Conservation (phyloP, 2,113 vertebrate genomes). For the Empidonax alnorum region DNA sequence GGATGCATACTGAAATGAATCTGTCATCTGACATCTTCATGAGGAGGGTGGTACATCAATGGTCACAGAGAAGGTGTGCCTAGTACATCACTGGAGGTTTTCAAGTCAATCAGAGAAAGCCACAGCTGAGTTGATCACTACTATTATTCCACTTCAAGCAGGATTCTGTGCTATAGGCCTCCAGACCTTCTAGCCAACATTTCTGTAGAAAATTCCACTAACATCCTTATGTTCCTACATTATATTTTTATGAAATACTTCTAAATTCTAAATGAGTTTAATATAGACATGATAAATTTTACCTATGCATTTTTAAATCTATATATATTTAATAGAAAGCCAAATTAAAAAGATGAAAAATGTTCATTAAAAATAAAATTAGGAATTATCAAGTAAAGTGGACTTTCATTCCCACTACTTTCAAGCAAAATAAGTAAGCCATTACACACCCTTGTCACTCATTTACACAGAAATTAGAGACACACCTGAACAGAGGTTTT, state of each 20-base stretch:
- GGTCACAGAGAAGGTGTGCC: not conserved
- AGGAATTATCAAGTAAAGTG: not conserved
- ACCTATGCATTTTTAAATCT: not conserved
- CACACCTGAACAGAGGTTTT: not conserved
- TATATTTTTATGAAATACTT: not conserved
- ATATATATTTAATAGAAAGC: not conserved
- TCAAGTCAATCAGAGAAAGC: not conserved
- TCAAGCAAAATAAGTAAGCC: not conserved
- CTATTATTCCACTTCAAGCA: not conserved
- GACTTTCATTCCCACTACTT: not conserved
- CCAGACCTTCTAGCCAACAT: not conserved
- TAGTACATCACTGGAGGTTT: not conserved
- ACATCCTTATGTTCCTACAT: not conserved
- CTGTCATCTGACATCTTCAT: not conserved
- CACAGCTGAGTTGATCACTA: not conserved
- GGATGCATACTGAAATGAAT: not conserved
- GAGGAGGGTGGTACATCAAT: not conserved
- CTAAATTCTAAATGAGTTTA: not conserved
- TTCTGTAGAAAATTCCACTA: not conserved
- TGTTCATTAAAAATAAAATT: not conserved
- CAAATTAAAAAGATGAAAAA: not conserved
- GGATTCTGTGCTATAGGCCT: not conserved
- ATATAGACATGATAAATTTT: not conserved
- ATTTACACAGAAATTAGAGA: not conserved
- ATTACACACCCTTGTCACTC: not conserved